Base-by-base conservation (phyloP, 2,888 invertebrate species). In the Drosophila anomalipes region DNA sequence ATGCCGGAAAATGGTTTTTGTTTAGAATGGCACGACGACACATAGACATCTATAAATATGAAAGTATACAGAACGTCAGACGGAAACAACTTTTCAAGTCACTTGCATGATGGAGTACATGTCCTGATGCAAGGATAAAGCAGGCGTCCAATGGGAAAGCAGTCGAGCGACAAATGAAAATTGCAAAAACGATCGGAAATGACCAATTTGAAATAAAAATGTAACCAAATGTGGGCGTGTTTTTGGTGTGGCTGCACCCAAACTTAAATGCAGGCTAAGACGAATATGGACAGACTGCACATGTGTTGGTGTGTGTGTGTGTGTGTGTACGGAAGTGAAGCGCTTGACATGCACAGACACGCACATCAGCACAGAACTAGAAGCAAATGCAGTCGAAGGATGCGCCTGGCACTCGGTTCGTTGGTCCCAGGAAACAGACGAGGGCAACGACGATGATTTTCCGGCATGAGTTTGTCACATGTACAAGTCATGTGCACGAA, bases 151-250 rank as follows among this genome's bases (percentile, higher is more conserved):
- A 70, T 67, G 58, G 53, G 52, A n/a, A 49, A 52, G 81, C 78
- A 90, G 70, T 73, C 72, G 73, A 78, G 86, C 90, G 72, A 85
- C 77, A 88, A 87, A 91, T 86, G 84, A 81, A 86, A 81, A 81
- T 76, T 73, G 77, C 79, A 84, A 81, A 82, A 87, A 81, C 74
- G 76, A 91, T 87, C 91, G 91, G 91, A 91, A 91, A 91, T 91
- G 86, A 90, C 89, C 91, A 91, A 91, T 91, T 91, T 91, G 76
- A 82, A 87, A 80, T 91, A 85, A 85, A 91, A 91, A 87, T 87
- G 73, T 79, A 73, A 47, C 70, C 67, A 67, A 74, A 64, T 53
- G 52, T 67, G 66, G 53, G 69, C 57, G 49, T 66, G 66, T 60
- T 14, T 14, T 41, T 30, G 30, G 62, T 56, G 37, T 30, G 54